phyloP scores from a whole-genome alignment of 2,888 invertebrate species.

The Pollenia amentaria region DNA sequence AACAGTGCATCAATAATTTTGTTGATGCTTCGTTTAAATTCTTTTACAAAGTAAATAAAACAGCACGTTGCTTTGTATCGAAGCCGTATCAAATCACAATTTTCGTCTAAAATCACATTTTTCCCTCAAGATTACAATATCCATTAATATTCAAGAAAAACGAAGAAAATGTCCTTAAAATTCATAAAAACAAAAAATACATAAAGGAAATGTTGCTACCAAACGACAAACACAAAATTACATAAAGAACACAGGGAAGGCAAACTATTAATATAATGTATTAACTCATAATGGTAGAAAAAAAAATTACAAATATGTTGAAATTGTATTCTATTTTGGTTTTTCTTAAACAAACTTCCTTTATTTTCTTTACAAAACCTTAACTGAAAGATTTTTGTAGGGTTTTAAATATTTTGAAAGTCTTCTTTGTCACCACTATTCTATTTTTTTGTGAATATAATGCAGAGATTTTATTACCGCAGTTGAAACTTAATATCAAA shows the following conservation, averaged over 20 bases:
- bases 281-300: neutral
- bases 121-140: no score
- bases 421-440: neutral
- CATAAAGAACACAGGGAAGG: no score
- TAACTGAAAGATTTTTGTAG: slow-evolving; percentile 6
- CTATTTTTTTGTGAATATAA: neutral
- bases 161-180: neutral
- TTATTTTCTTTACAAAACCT: slow-evolving; percentile 14
- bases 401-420: slow-evolving; percentile 12
- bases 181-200: neutral
- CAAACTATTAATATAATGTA: neutral
- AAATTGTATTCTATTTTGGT: slow-evolving; percentile 1
- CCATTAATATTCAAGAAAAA: no score
- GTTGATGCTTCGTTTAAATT: no score
- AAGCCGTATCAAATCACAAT: no score
- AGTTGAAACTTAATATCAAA: slow-evolving; percentile 36
- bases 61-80: no score
- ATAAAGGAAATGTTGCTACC: neutral
- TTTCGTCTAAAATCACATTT: no score
- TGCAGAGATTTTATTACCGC: slow-evolving; percentile 32
- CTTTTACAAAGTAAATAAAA: no score
- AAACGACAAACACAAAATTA: no score
- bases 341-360: slow-evolving; percentile 37
- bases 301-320: slow-evolving; percentile 1
- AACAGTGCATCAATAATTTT: no score